Conservation (phyloP, 2,888 invertebrate species). For the Apamea crenata region DNA sequence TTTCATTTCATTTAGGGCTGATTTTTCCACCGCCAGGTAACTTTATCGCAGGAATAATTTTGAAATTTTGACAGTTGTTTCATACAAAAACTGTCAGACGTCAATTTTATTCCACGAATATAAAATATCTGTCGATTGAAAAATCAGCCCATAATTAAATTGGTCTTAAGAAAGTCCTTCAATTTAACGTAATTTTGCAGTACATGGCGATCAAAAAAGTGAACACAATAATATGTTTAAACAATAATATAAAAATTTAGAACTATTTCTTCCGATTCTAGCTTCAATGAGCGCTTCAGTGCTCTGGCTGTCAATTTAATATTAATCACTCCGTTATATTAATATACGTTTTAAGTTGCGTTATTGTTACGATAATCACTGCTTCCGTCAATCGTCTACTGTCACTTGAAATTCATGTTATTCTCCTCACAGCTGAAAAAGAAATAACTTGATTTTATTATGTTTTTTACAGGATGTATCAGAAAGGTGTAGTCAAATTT, state of each 20-base stretch:
- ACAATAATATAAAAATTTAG: constrained; percentile 41
- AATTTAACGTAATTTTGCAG: not conserved
- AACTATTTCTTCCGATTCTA: constrained; percentile 33
- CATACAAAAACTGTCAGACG: too few relatives aligned
- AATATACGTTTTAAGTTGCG: constrained; percentile 51
- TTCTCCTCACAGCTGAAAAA: constrained; percentile 59
- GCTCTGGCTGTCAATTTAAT: constrained; percentile 42
- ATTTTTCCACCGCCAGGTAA: too few relatives aligned
- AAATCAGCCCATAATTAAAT: too few relatives aligned
- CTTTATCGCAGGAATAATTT: too few relatives aligned
- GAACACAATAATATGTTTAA: constrained; percentile 51
- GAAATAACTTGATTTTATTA: not conserved
- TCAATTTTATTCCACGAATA: too few relatives aligned
- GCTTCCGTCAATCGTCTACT: constrained; percentile 37
- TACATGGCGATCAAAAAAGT: constrained; percentile 51
- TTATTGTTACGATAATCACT: constrained; percentile 61
- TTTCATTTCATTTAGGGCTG: too few relatives aligned
- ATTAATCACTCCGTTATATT: constrained; percentile 44
- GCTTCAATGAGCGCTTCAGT: constrained; percentile 41
- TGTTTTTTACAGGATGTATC: not conserved
- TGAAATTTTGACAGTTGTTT: too few relatives aligned
- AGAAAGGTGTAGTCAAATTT: too few relatives aligned
- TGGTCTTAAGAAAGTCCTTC: not conserved
- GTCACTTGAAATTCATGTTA: constrained; percentile 53
- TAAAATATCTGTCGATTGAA: too few relatives aligned